phyloP scores from a whole-genome alignment of 2,888 invertebrate genomes.

The Neocrepidodera transversa region DNA sequence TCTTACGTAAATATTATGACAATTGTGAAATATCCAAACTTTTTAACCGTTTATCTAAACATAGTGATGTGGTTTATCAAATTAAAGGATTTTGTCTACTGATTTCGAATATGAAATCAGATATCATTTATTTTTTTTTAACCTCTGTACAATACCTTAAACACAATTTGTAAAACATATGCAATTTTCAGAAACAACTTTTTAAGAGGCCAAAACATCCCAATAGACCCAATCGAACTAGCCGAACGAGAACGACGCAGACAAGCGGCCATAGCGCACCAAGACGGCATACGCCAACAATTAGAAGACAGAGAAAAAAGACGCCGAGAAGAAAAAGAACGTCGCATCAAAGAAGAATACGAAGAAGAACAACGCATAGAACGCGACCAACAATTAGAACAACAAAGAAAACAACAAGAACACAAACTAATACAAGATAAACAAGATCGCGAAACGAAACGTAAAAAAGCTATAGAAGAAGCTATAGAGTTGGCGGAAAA shows the following conservation, averaged over 20 bases:
- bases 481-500: slow-evolving; percentile 76
- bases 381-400: slow-evolving; percentile 75
- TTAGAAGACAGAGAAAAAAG: slow-evolving; percentile 81
- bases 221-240: slow-evolving; percentile 78
- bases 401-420: slow-evolving; percentile 75
- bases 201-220: slow-evolving; percentile 86
- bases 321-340: slow-evolving; percentile 78
- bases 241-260: slow-evolving; percentile 83
- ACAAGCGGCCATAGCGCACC: slow-evolving; percentile 84
- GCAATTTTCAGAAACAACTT: slow-evolving; percentile 65
- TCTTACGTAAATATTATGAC: no score
- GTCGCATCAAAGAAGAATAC: slow-evolving; percentile 76
- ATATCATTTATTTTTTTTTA: no score
- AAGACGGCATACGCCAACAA: slow-evolving; percentile 84
- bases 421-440: slow-evolving; percentile 71
- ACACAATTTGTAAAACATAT: no score
- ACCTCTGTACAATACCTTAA: no score
- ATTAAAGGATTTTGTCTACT: no score
- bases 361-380: slow-evolving; percentile 81
- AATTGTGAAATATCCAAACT: no score
- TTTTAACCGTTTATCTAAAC: no score
- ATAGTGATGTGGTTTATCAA: no score
- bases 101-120: no score
- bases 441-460: slow-evolving; percentile 73
- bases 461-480: slow-evolving; percentile 77